These are phyloP conservation scores for Apamea epomidion DNA, from an alignment of 2,888 invertebrate species.

Conservation along the genomic window DNA sequence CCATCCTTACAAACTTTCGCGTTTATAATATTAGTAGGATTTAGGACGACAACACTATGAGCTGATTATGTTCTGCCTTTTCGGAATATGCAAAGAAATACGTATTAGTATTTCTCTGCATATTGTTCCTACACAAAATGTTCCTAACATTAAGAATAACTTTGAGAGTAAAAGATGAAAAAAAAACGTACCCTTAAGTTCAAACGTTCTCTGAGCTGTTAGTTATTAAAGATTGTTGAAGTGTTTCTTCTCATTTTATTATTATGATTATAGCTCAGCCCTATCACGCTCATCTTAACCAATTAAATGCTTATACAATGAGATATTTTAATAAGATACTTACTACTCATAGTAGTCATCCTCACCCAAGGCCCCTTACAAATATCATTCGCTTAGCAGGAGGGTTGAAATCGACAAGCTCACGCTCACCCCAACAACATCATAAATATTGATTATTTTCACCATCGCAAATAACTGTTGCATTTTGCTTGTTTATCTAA, in stretches of 20 bases:
- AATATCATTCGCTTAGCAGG: neutral
- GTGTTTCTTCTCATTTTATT: neutral
- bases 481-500: too few species aligned
- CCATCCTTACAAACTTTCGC: too few species aligned
- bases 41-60: too few species aligned
- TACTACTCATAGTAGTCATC: neutral
- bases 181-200: neutral
- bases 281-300: constrained; percentile 2
- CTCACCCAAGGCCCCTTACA: neutral
- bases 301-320: neutral
- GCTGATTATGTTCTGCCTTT: neutral
- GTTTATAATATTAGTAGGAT: too few species aligned
- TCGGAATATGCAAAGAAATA: neutral
- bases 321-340: neutral
- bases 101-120: too few species aligned
- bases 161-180: neutral
- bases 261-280: neutral
- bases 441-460: neutral
- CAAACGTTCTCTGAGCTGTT: neutral
- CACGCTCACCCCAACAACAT: neutral
- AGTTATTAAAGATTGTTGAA: neutral
- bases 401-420: neutral
- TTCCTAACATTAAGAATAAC: neutral
- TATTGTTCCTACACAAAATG: too few species aligned
- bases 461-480: neutral